phyloP scores from a whole-genome alignment of 2,888 invertebrate species.

The Xestobium rufovillosum region DNA sequence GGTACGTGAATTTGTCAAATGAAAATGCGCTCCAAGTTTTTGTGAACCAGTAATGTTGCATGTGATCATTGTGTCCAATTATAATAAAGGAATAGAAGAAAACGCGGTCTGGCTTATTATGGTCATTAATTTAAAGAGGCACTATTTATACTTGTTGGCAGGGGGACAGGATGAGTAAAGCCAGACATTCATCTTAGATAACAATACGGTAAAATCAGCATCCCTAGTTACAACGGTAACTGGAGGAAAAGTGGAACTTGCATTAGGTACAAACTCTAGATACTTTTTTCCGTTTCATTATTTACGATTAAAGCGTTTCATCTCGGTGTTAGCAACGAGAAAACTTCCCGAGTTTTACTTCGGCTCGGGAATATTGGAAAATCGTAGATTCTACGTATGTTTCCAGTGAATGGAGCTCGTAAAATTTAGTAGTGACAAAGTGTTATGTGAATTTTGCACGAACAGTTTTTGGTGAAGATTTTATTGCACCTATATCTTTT shows the following conservation, averaged over 20 bases:
- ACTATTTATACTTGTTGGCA: constrained; percentile 32
- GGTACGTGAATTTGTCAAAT: too few species aligned
- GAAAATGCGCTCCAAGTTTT: too few species aligned
- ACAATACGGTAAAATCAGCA: constrained; percentile 32
- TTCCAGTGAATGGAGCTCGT: constrained; percentile 18
- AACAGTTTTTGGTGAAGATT: too few species aligned
- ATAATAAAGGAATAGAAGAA: too few species aligned
- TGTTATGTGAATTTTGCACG: too few species aligned
- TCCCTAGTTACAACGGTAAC: constrained; percentile 16
- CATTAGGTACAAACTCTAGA: constrained; percentile 9
- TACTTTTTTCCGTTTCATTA: constrained; percentile 16
- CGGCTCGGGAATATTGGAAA: constrained; percentile 20
- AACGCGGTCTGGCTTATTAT: constrained; percentile 28
- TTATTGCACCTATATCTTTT: too few species aligned
- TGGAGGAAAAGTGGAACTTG: constrained; percentile 13
- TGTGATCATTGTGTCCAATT: too few species aligned
- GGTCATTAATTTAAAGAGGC: constrained; percentile 25
- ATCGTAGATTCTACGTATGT: constrained; percentile 16
- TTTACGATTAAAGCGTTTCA: constrained; percentile 26
- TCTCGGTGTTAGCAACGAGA: constrained; percentile 17
- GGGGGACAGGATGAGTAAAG: constrained; percentile 29
- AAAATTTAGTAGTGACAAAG: constrained; percentile 19
- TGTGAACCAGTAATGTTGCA: too few species aligned
- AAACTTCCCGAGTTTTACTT: constrained; percentile 11
- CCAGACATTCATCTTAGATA: constrained; percentile 29